Base-by-base conservation (phyloP, 2,888 invertebrate genomes). In the Heteromyza rotundicornis region DNA sequence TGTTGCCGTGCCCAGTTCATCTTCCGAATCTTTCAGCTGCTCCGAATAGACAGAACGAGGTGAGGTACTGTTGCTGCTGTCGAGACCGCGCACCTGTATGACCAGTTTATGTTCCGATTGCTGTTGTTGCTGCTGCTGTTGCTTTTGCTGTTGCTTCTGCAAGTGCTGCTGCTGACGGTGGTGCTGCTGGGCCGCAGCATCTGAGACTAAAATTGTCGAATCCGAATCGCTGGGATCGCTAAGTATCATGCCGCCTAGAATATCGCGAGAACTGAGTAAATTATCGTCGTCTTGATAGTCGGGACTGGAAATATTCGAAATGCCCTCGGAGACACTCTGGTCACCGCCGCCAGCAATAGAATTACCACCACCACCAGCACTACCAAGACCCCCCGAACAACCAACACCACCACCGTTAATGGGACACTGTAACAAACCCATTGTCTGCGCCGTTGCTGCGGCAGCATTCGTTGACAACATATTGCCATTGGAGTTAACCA, bases 141-240 rank as follows among this genome's bases (percentile, higher is more conserved):
- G 76, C 62, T 76, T 77, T 50, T 78, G 78, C 58, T 75, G 76
- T 47, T 76, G 75, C 27, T 73, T 72, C 56, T 76, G 59, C 56
- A 74, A 72, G 35, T 74, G 74, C 55, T 80, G 80, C 19, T 76
- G 63, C 63, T 81, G 79, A 24, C 76, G 76, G 59, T 76, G 62
- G 78, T 83, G 71, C 77, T 82, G 75, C 51, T 74, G 67, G 1
- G 71, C 62, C 24, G 73, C 80, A 52, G 91, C 91, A 80, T 92
- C 92, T 60, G 92, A 93, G 63, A 92, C 93, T 58, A 94, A 86
- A 71, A 94, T 90, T 55, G 94, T 94, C 67, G 93, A 94, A 83
- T 94, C 94, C 72, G 93, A 93, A 85, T 94, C 94, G 81, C 92
- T 93, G 55, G 92, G 92, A 85, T 94, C 94, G 79, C 93, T 93